A percentile compares a stretch with the other conserved stretches of the same genome.
phyloP scores from a whole-genome alignment of 2,888 invertebrate species.

The Colostygia pectinataria region DNA sequence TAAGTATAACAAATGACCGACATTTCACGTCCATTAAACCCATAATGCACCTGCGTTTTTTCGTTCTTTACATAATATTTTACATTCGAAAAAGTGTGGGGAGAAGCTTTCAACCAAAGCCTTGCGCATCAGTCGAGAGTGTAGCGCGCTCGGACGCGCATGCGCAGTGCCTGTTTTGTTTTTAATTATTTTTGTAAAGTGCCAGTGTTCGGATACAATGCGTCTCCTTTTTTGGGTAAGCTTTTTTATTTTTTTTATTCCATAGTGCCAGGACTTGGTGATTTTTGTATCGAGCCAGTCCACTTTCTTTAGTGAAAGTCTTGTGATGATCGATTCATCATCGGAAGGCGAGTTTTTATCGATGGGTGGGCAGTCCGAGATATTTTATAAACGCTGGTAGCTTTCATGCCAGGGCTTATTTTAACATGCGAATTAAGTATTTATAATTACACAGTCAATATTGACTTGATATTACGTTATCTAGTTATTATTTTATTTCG shows the following conservation, averaged over 20 bases:
- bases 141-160: constrained; percentile 72
- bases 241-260: constrained; percentile 36
- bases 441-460: too few species aligned
- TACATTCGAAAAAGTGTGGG: constrained; percentile 65
- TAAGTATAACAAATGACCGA: constrained; percentile 24
- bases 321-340: constrained; percentile 54
- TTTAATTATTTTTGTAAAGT: constrained; percentile 57
- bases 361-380: constrained; percentile 38
- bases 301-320: constrained; percentile 72
- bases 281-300: constrained; percentile 37
- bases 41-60: constrained; percentile 68
- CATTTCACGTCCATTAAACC: constrained; percentile 41
- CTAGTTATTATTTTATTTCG: too few species aligned
- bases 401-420: constrained; percentile 25
- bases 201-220: constrained; percentile 76
- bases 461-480: too few species aligned
- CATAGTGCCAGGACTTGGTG: constrained; percentile 19
- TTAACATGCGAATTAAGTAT: constrained; percentile 10
- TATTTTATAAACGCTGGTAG: constrained; percentile 34
- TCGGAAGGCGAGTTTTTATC: constrained; percentile 54
- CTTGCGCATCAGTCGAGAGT: constrained; percentile 56
- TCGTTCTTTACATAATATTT: constrained; percentile 70
- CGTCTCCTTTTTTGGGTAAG: constrained; percentile 77
- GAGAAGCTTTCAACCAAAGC: constrained; percentile 48
- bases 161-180: constrained; percentile 62